Percentiles rank a stretch among this genome's conserved stretches.
phyloP scores from a whole-genome alignment of 2,797 vertebrate species.

The Paedocypris micromegethes region DNA sequence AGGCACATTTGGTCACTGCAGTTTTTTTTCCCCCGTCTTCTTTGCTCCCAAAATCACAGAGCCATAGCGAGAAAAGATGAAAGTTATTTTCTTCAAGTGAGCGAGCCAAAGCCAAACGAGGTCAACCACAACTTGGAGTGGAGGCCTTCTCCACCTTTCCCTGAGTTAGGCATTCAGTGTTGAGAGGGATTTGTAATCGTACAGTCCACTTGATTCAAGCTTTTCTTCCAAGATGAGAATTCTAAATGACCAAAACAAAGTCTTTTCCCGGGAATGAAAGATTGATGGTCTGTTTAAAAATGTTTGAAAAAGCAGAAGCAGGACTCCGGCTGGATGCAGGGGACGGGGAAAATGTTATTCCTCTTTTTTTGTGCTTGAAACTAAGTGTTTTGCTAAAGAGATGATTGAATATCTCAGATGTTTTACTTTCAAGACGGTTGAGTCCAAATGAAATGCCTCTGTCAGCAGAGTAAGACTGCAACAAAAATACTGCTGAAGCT shows the following conservation, averaged over 20 bases:
- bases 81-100: conserved; percentile 41
- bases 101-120: conserved; percentile 29
- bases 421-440: neutral
- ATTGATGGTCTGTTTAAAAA: conserved; percentile 24
- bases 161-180: conserved; percentile 28
- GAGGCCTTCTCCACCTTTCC: conserved; percentile 25
- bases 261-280: conserved; percentile 15
- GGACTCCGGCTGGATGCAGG: conserved; percentile 1
- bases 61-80: conserved; percentile 32
- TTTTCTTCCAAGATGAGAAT: conserved; percentile 34
- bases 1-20: conserved; percentile 14
- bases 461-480: too few relatives aligned
- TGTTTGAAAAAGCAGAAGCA: conserved; percentile 28
- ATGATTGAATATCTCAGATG: conserved; percentile 7
- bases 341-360: neutral
- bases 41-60: conserved; percentile 31
- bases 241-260: conserved; percentile 35
- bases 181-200: conserved; percentile 37
- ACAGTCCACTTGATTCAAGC: conserved; percentile 38
- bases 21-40: conserved; percentile 20
- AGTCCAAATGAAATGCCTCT: too few relatives aligned
- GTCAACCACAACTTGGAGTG: conserved; percentile 44
- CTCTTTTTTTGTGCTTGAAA: neutral
- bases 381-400: neutral
- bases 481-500: too few relatives aligned